Conservation (phyloP, 2,888 invertebrate genomes). For the Nasonovia ribisnigri region DNA sequence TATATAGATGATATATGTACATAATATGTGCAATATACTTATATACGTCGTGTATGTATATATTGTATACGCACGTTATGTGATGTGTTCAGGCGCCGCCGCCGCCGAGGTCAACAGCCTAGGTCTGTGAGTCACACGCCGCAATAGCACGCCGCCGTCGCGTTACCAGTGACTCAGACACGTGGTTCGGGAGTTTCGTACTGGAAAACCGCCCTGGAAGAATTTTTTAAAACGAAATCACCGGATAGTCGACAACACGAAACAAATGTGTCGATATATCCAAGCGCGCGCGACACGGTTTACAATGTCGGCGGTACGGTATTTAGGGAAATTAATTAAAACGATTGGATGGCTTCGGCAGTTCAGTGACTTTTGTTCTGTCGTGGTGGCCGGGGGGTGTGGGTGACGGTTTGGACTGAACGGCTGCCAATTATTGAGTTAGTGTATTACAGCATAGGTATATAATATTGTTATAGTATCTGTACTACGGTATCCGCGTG, state of each 20-base stretch:
- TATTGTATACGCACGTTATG: not conserved
- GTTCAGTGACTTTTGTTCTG: not conserved
- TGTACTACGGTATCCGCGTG: not conserved
- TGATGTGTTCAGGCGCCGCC: constrained; percentile 19
- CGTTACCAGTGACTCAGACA: constrained; percentile 33
- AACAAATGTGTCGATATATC: not conserved
- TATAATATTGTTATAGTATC: not conserved
- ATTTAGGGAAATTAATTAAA: not conserved
- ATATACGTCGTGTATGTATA: not conserved
- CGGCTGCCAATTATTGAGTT: not conserved
- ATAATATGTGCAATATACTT: not conserved
- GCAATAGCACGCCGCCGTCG: not conserved
- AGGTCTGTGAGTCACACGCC: constrained; percentile 54
- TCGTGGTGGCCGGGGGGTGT: not conserved
- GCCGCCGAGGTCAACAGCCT: constrained; percentile 54
- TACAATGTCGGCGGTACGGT: not conserved
- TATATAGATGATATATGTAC: not conserved
- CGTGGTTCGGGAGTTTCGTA: not conserved
- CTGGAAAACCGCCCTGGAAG: not conserved
- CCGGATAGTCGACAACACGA: not conserved
- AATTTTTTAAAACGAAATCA: not conserved
- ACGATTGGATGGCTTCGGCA: not conserved
- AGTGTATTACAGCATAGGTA: not conserved
- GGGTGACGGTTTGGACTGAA: not conserved
- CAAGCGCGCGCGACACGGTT: not conserved